Conservation (phyloP, 2,797 vertebrate genomes). For the Aselliscus stoliczkanus region DNA sequence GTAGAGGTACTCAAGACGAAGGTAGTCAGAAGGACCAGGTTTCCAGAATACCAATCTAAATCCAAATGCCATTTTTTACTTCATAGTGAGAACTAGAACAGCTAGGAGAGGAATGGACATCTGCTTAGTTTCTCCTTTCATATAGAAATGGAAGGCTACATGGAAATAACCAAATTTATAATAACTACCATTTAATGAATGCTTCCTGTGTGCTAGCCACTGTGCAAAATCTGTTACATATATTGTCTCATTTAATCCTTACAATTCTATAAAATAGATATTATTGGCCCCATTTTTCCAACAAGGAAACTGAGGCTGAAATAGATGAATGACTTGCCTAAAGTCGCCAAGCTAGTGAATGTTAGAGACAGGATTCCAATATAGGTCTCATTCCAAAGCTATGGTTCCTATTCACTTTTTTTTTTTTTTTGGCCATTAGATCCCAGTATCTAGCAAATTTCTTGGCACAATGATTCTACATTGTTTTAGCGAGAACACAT, state of each 20-base stretch:
- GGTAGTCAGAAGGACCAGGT: neutral
- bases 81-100: neutral
- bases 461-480: neutral
- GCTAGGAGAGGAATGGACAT: neutral
- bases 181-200: neutral
- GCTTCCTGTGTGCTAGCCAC: neutral
- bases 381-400: neutral
- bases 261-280: neutral
- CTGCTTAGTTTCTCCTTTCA: neutral
- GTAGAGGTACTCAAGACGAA: neutral
- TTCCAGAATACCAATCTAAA: neutral
- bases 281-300: neutral
- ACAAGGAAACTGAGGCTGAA: neutral
- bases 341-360: neutral
- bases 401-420: neutral
- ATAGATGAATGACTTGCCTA: neutral
- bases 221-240: neutral
- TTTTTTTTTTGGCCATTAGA: neutral
- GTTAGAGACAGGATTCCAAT: neutral
- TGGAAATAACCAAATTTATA: constrained; percentile 27
- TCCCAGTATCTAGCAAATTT: neutral
- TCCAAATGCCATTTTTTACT: neutral
- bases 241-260: neutral
- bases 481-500: neutral
- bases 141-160: neutral